Conservation (phyloP, 2,113 vertebrate genomes). For the Ictalurus furcatus region DNA sequence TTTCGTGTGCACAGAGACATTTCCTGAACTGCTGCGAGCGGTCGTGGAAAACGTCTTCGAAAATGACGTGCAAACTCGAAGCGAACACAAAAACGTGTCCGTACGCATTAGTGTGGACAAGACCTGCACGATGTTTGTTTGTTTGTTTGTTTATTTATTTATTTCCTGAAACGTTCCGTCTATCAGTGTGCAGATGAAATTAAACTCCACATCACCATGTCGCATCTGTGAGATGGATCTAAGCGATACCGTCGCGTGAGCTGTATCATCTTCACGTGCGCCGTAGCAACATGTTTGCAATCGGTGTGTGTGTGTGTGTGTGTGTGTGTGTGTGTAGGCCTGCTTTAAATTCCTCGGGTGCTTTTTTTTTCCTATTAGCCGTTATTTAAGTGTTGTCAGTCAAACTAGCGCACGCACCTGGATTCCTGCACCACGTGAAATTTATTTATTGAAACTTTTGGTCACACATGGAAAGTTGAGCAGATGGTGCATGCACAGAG, state of each 20-base stretch:
- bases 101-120: background rate
- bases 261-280: constrained; percentile 33
- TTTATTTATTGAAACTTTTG: constrained; percentile 85
- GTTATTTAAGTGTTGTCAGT: constrained; percentile 77
- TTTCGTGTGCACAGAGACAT: background rate
- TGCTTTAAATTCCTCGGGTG: constrained; percentile 54
- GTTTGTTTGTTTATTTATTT: background rate
- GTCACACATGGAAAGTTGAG: constrained; percentile 89
- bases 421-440: constrained; percentile 68
- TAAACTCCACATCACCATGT: constrained; percentile 11
- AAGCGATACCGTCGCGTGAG: background rate
- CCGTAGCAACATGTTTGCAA: constrained; percentile 36
- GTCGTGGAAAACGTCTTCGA: background rate
- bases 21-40: background rate
- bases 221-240: constrained; percentile 17
- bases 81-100: background rate
- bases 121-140: background rate
- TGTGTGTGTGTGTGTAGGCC: constrained; percentile 2
- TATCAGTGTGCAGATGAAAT: constrained; percentile 13
- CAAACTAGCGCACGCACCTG: constrained; percentile 74
- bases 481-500: constrained; percentile 80
- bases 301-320: background rate
- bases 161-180: background rate
- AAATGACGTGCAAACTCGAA: background rate
- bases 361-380: constrained; percentile 67